phyloP scores from a whole-genome alignment of 2,888 invertebrate species.

The Epiperipatus broadwayi region DNA sequence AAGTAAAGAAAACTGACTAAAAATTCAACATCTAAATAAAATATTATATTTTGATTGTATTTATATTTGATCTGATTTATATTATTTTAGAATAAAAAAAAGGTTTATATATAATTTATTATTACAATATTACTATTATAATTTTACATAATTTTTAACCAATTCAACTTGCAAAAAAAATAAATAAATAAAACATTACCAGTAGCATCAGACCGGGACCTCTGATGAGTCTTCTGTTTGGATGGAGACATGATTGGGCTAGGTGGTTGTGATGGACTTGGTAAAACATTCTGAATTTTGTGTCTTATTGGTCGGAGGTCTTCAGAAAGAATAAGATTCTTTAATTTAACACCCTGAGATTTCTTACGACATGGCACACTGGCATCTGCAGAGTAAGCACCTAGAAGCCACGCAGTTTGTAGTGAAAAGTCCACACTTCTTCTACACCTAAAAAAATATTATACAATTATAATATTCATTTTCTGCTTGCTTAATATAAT shows the following conservation, averaged over 20 bases:
- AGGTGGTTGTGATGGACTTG: constrained; percentile 8
- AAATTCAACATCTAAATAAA: no score
- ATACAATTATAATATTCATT: constrained; percentile 6
- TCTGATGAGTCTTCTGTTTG: constrained; percentile 61
- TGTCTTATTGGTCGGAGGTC: constrained; percentile 32
- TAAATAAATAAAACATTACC: constrained; percentile 29
- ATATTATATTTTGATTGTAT: no score
- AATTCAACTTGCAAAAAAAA: constrained; percentile 11
- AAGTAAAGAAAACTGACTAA: no score
- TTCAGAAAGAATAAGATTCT: constrained; percentile 51
- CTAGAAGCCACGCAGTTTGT: constrained; percentile 84
- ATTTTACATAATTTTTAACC: no score
- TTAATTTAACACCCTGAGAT: constrained; percentile 49
- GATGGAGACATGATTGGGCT: constrained; percentile 21
- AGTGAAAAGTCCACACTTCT: constrained; percentile 87
- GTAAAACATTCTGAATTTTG: background rate
- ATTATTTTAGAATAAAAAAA: no score
- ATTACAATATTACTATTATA: no score
- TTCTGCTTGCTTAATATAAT: background rate
- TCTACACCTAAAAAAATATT: constrained; percentile 46
- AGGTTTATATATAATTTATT: no score
- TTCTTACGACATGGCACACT: constrained; percentile 43
- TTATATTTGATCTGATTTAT: no score
- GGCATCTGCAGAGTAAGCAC: constrained; percentile 68
- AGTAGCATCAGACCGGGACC: constrained; percentile 53